These are phyloP conservation scores for Paradisaea rubra DNA, from an alignment of 2,113 vertebrate species.

Conservation along the genomic window DNA sequence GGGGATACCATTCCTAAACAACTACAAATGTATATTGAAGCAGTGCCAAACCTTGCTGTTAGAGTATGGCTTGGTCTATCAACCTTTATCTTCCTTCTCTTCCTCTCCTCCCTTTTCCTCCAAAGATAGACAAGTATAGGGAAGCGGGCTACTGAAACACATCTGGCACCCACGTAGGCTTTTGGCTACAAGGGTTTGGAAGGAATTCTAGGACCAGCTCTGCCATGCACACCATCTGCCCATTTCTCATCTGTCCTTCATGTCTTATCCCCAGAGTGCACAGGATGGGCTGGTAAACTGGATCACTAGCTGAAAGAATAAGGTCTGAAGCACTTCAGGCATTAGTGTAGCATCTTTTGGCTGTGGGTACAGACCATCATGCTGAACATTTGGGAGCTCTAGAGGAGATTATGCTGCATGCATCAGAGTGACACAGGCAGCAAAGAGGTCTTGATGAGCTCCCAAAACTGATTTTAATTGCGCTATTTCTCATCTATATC, in stretches of 20 bases:
- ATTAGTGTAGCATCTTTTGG: not conserved
- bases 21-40: not conserved
- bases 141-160: not conserved
- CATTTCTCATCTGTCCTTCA: not conserved
- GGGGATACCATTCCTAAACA: not conserved
- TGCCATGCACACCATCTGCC: not conserved
- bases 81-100: not conserved
- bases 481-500: not conserved
- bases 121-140: not conserved
- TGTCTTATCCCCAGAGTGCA: not conserved
- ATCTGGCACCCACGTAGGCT: not conserved
- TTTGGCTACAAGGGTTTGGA: not conserved
- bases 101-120: not conserved
- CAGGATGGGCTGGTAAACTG: not conserved
- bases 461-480: not conserved
- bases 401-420: not conserved
- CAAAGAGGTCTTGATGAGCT: not conserved
- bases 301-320: not conserved
- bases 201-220: not conserved
- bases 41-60: not conserved
- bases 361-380: not conserved
- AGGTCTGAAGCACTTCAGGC: not conserved
- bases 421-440: not conserved
- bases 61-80: not conserved
- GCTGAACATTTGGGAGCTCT: not conserved